A percentile compares a stretch with the other conserved stretches of the same genome.
Evolutionary conservation across 2,113 vertebrate genomes (phyloP).

Genomic region (Alethe diademata): DNA sequence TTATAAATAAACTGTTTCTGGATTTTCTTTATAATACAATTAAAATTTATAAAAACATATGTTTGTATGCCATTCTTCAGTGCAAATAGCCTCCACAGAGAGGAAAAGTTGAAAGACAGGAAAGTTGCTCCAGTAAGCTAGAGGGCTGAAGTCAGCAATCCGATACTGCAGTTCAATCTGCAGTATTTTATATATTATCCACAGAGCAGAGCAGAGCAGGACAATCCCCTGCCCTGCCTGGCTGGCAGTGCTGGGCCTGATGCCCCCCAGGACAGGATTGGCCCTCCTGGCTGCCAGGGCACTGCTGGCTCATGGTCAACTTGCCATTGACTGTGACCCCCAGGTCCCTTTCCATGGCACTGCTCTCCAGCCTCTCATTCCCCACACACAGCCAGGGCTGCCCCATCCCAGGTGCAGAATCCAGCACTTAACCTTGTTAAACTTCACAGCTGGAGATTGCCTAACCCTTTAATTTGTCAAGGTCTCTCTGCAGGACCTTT

Average conservation of each 20-base stretch:
- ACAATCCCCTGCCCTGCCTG: background rate
- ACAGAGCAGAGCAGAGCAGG: background rate
- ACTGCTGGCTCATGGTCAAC: background rate
- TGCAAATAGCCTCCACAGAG: background rate
- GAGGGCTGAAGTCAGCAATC: background rate
- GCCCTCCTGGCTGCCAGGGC: background rate
- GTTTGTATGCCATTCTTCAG: background rate
- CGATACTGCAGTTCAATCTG: background rate
- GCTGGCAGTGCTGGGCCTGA: background rate
- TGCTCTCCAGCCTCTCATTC: background rate
- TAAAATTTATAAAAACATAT: background rate
- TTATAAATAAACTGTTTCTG: background rate
- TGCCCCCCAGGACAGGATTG: background rate
- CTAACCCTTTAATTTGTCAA: background rate
- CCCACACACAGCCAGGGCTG: background rate
- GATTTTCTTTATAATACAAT: background rate
- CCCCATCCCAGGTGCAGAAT: background rate
- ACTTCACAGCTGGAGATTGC: background rate
- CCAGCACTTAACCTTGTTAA: background rate
- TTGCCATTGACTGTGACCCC: background rate
- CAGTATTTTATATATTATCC: background rate
- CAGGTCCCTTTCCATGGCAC: accelerated
- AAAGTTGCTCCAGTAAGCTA: background rate
- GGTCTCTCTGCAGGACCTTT: background rate
- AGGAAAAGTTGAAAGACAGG: background rate